A percentile compares a stretch with the other conserved stretches of the same genome.
Evolutionary conservation across 2,797 vertebrate genomes (phyloP).

Genomic region (Heliangelus exortis): DNA sequence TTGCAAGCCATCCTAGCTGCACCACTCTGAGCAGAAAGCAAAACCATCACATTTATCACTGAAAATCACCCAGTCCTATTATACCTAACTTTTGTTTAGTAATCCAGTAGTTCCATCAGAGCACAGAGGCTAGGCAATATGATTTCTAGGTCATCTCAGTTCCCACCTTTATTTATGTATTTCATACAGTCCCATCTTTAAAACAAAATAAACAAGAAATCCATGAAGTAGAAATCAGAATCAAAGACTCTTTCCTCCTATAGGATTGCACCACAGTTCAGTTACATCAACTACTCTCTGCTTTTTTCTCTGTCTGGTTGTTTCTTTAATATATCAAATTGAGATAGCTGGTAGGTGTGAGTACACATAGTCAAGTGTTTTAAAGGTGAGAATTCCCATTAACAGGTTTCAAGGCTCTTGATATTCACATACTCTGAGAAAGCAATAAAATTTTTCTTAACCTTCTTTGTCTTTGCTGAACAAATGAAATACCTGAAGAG

Average conservation of each 20-base stretch:
- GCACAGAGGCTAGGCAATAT: background rate
- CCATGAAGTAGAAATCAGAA: background rate
- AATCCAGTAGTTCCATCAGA: background rate
- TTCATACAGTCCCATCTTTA: background rate
- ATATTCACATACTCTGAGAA: background rate
- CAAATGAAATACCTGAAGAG: background rate
- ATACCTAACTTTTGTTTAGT: background rate
- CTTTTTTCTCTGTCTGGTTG: background rate
- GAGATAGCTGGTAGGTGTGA: background rate
- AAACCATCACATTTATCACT: background rate
- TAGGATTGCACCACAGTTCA: background rate
- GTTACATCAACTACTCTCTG: background rate
- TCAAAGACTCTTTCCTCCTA: background rate
- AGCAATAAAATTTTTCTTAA: background rate
- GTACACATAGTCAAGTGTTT: background rate
- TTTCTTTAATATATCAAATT: background rate
- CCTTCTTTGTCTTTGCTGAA: background rate
- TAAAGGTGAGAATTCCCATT: background rate
- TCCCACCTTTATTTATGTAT: background rate
- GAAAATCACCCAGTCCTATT: background rate
- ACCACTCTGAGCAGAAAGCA: background rate
- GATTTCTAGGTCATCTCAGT: background rate
- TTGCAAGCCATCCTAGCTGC: background rate
- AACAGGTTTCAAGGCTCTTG: background rate
- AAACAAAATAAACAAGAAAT: background rate